Evolutionary conservation across 2,888 invertebrate species (phyloP), one percentile per base, ranked within the genome.

Genomic region (Thumatha senex): DNA sequence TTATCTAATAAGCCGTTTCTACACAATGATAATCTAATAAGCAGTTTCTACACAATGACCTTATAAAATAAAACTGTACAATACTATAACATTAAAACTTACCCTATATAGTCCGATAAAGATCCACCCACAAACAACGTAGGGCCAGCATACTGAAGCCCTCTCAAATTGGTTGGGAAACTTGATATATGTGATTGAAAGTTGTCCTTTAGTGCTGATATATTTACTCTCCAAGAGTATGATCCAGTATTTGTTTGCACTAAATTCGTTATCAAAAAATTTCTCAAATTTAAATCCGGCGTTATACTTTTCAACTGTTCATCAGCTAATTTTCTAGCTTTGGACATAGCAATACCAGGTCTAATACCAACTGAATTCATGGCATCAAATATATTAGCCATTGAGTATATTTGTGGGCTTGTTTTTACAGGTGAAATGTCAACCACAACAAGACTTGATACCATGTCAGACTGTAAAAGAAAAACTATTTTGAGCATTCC

Each of bases 251-350:
- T 92, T 10, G 92, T 89, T 72, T 95, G 94, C n/a, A 95, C 93
- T 46, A 99, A 88, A 84, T 99, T 99, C 24, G 96, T 96, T 52
- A 98, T 92, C 14, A 99, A 86, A 79, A 98, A 99, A 76, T 96
- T 92, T 45, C 95, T 90, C 38, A 96, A 74, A 15, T 93, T 92
- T 18, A 92, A 86, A 66, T 94, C 93, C 1, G 92, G 88, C 11
- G 95, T 92, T 5, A 92, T 83, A 8, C 84, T 72, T 45, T 93
- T 84, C 14, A 98, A 82, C 64, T 95, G 94, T 24, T 93, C 85
- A 77, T 95, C 91, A 18, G 91, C 93, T 13, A 91, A 63, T 76
- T 93, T 93, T 48, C 97, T 92, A 0, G 95, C 96, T 74, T 95
- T 93, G 0, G 95, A 94, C 84, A 96, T 87, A 0, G 95, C 86